Base-by-base conservation (phyloP, 1,140 invertebrate genomes). In the Pinna nobilis region DNA sequence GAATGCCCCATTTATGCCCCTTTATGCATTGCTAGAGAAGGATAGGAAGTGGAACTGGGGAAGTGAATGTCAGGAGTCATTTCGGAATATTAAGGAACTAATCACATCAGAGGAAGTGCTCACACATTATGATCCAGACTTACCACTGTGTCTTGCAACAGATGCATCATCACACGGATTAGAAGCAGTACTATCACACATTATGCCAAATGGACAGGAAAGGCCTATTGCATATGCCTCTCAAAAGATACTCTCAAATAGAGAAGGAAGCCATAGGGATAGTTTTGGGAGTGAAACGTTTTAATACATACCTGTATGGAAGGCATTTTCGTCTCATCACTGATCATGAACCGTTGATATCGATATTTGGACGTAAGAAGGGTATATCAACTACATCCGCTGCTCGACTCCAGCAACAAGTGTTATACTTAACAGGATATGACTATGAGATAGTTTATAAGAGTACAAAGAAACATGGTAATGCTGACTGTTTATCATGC, bases 141-240 rank as follows among this genome's bases (percentile, higher is more conserved):
- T 53, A 32, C 18, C 9, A 0, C 35, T 71, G 13, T 5, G 41
- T 28, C 30, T 72, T 18, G 63, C 89, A 18, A 86, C 86, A 20
- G 91, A 92, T 84, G 90, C 90, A 32, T 89, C 86, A 50, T 74
- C 83, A 2, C 86, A 88, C 76, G 91, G 89, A 7, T 76, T 92
- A 3, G 90, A 90, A 0, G 87, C 85, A 4, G 85, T 90, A n/a
- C 15, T 92, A 0, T 82, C 85, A 0, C 91, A 92, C 66, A 72
- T 55, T 2, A 74, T 84, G 20, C 20, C 76, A n/a, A 83, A 89
- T 77, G 84, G 81, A 9, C 13, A 49, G 35, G 87, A 90, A 76
- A 57, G 72, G 71, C 89, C 90, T 3, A 85, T 50, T 75, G 9
- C 47, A 25, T 18, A 39, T 13, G 11, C 25, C 49, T 49, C 60